Evolutionary conservation across 2,888 invertebrate genomes (phyloP).

Genomic region (Pristionchus maxplancki): DNA sequence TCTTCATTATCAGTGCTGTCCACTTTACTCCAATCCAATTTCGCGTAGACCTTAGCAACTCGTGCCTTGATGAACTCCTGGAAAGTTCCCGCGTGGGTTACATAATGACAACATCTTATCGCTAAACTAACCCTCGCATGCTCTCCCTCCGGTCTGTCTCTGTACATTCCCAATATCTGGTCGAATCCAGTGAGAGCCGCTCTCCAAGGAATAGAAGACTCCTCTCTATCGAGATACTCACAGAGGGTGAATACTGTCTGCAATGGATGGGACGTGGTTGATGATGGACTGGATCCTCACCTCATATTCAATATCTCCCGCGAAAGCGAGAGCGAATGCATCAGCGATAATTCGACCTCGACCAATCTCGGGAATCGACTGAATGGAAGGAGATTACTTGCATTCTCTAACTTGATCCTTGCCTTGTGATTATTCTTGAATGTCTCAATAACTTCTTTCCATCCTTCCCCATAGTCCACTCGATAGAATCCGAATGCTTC

Average conservation of each 20-base stretch:
- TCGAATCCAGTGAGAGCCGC: slow-evolving; percentile 36
- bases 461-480: slow-evolving; percentile 71
- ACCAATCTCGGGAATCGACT: slow-evolving; percentile 51
- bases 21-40: slow-evolving; percentile 27
- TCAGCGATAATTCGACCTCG: slow-evolving; percentile 89
- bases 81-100: too few species aligned
- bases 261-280: neutral
- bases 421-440: slow-evolving; percentile 66
- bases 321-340: slow-evolving; percentile 81
- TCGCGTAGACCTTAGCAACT: neutral
- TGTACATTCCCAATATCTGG: slow-evolving; percentile 19
- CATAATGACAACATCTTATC: neutral
- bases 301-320: slow-evolving; percentile 82
- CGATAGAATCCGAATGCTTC: slow-evolving; percentile 75
- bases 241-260: slow-evolving; percentile 47
- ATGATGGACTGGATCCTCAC: too few species aligned
- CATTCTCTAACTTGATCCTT: neutral
- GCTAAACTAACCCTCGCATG: slow-evolving; percentile 33
- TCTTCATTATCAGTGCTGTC: slow-evolving; percentile 17
- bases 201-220: slow-evolving; percentile 26
- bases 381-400: neutral
- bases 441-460: slow-evolving; percentile 66
- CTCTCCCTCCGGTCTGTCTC: slow-evolving; percentile 34
- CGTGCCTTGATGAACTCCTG: slow-evolving; percentile 34
- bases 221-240: slow-evolving; percentile 34